Percentiles rank a stretch among this genome's conserved stretches.
phyloP scores from a whole-genome alignment of 2,113 vertebrate genomes.

The Bubo scandiacus region DNA sequence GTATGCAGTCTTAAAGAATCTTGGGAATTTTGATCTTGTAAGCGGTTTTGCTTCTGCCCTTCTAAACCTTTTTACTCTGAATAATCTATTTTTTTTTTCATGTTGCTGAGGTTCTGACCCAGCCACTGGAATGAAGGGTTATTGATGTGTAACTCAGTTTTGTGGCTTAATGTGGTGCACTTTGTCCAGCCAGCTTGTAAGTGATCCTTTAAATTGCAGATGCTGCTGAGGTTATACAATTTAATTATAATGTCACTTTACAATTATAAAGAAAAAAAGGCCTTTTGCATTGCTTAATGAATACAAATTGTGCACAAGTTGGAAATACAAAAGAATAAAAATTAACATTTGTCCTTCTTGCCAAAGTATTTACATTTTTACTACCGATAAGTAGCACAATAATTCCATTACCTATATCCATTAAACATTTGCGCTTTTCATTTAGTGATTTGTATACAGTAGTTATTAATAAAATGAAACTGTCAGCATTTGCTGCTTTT shows the following conservation, averaged over 20 bases:
- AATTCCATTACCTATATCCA: conserved; percentile 70
- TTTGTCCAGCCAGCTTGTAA: conserved; percentile 71
- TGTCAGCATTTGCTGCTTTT: conserved; percentile 67
- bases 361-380: conserved; percentile 73
- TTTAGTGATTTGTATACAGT: conserved; percentile 69
- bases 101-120: conserved; percentile 58
- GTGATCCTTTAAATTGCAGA: conserved; percentile 73
- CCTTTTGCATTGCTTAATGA: conserved; percentile 75
- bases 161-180: conserved; percentile 65
- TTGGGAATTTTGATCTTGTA: conserved; percentile 8
- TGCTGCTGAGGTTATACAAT: conserved; percentile 71
- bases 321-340: conserved; percentile 77
- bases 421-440: conserved; percentile 72
- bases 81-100: background rate
- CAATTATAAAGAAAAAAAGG: conserved; percentile 75
- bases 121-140: conserved; percentile 54
- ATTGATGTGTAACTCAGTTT: conserved; percentile 64
- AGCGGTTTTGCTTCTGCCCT: conserved; percentile 49
- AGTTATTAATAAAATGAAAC: conserved; percentile 73
- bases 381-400: conserved; percentile 70
- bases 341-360: conserved; percentile 76
- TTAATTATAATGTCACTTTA: conserved; percentile 80
- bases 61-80: conserved; percentile 47
- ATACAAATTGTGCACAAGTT: conserved; percentile 72
- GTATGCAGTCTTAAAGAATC: background rate